These are phyloP conservation scores for Scrobipalpa costella DNA, from an alignment of 2,888 invertebrate genomes.

Conservation along the genomic window DNA sequence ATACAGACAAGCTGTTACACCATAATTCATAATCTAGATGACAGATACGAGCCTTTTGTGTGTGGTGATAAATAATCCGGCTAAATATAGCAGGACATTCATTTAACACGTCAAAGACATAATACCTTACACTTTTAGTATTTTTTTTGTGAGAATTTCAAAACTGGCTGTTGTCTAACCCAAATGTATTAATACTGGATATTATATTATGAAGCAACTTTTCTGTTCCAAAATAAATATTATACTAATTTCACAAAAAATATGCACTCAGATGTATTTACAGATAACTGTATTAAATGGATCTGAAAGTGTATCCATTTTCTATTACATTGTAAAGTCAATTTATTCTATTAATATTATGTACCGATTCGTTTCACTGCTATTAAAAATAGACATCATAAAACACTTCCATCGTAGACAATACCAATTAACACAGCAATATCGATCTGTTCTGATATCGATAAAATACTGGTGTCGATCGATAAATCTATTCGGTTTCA, in stretches of 20 bases:
- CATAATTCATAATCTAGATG: slow-evolving; percentile 15
- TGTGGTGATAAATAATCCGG: slow-evolving; percentile 8
- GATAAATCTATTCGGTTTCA: slow-evolving; percentile 62
- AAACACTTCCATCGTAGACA: background rate
- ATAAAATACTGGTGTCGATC: slow-evolving; percentile 19
- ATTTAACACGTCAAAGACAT: background rate
- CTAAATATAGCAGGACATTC: slow-evolving; percentile 18
- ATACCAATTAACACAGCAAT: slow-evolving; percentile 5
- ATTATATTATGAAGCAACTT: too few relatives aligned
- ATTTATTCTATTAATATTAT: too few relatives aligned
- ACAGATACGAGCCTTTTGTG: background rate
- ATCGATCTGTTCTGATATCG: slow-evolving; percentile 14
- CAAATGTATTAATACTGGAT: background rate
- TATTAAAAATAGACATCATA: background rate
- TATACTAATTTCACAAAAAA: too few relatives aligned
- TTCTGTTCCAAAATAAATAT: too few relatives aligned
- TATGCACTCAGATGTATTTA: too few relatives aligned
- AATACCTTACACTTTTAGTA: background rate
- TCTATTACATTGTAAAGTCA: too few relatives aligned
- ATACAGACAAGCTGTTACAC: background rate
- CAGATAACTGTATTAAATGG: too few relatives aligned
- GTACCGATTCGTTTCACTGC: background rate
- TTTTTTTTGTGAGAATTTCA: background rate
- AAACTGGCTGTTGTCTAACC: background rate
- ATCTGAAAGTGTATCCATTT: too few relatives aligned